A percentile compares a stretch with the other conserved stretches of the same genome.
Conservation (phyloP, 2,797 vertebrate species). For the Poecilia picta region DNA sequence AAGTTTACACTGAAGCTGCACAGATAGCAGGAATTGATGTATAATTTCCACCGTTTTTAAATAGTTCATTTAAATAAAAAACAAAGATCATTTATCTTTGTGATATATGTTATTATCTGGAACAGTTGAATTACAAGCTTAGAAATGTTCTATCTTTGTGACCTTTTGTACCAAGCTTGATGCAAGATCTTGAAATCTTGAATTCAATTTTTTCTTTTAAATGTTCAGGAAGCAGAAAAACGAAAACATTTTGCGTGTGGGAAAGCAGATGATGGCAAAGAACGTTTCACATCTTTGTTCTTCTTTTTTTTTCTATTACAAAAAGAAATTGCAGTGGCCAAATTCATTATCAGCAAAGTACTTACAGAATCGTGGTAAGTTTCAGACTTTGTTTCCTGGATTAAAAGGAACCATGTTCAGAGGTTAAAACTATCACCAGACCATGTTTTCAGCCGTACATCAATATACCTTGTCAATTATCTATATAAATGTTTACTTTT, state of each 20-base stretch:
- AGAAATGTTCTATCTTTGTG: background rate
- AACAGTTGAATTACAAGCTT: background rate
- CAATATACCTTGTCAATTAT: background rate
- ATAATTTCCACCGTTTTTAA: slow-evolving; percentile 19
- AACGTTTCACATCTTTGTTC: background rate
- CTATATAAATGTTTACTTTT: background rate
- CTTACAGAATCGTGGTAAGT: background rate
- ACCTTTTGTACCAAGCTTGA: background rate
- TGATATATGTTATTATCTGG: background rate
- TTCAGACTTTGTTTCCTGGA: background rate
- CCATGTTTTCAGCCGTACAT: too few species aligned
- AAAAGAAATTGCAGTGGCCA: background rate
- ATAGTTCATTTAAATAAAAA: background rate
- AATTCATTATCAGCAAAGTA: background rate
- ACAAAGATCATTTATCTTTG: background rate
- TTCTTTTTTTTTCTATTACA: background rate
- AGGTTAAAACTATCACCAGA: too few species aligned
- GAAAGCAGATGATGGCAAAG: background rate
- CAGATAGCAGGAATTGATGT: slow-evolving; percentile 60
- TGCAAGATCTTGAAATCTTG: background rate
- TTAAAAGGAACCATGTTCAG: too few species aligned
- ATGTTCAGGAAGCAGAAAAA: background rate
- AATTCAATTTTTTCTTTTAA: background rate
- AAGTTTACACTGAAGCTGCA: slow-evolving; percentile 75
- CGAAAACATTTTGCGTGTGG: background rate